phyloP scores from a whole-genome alignment of 1,140 invertebrate species.

The Trachymyrmex cornetzi region DNA sequence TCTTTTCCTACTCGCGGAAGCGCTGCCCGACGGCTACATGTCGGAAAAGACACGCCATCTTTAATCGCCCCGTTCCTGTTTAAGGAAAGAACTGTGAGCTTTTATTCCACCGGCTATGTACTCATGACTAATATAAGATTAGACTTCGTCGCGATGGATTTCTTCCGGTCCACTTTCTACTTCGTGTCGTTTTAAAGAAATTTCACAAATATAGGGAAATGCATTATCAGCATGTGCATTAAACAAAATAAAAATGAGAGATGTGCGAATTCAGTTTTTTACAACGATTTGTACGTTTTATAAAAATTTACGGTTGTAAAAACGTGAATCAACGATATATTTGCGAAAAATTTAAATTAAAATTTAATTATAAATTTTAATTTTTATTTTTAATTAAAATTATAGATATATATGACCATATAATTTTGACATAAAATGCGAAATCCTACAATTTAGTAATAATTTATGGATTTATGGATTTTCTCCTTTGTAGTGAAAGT shows the following conservation, averaged over 20 bases:
- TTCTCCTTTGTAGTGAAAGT: constrained; percentile 10
- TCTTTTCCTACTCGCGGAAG: constrained; percentile 51
- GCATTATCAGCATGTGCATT: neutral
- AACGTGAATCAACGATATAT: neutral
- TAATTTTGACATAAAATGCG: neutral
- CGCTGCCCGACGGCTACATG: constrained; percentile 49
- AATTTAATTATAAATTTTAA: neutral
- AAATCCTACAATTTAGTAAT: neutral
- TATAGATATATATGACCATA: neutral
- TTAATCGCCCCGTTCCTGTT: constrained; percentile 39
- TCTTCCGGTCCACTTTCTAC: constrained; percentile 1
- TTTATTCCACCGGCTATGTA: constrained; percentile 25
- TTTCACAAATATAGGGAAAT: neutral
- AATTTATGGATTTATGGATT: neutral
- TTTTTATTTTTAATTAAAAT: neutral
- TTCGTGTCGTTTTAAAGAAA: constrained; percentile 4
- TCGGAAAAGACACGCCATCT: constrained; percentile 27
- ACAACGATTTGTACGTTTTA: neutral
- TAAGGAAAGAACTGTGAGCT: constrained; percentile 7
- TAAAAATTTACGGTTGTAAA: neutral
- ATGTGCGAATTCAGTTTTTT: neutral
- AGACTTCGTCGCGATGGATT: constrained; percentile 2
- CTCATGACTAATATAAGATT: constrained; percentile 24
- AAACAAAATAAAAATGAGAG: neutral
- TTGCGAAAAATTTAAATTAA: neutral